Evolutionary conservation across 2,888 invertebrate genomes (phyloP).

Genomic region (Pinctada fucata): DNA sequence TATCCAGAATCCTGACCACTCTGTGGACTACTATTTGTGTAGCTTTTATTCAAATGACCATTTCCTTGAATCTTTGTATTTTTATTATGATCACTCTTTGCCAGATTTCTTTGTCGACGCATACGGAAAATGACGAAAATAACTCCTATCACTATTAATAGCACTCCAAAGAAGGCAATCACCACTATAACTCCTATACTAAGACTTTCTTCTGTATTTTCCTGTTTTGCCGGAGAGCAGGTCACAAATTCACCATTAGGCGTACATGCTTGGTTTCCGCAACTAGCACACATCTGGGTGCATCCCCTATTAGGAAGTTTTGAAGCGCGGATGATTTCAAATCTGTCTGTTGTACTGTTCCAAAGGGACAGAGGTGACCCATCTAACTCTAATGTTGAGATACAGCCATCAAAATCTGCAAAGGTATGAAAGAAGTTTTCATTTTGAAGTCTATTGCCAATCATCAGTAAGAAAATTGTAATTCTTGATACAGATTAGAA

Average conservation of each 20-base stretch:
- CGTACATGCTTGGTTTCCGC: slow-evolving; percentile 55
- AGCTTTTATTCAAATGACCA: slow-evolving; percentile 72
- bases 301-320: slow-evolving; percentile 61
- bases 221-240: slow-evolving; percentile 80
- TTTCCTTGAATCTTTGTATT: slow-evolving; percentile 79
- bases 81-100: slow-evolving; percentile 37
- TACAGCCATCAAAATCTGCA: slow-evolving; percentile 89
- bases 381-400: slow-evolving; percentile 92
- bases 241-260: slow-evolving; percentile 53
- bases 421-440: too few species aligned
- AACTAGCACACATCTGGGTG: slow-evolving; percentile 57
- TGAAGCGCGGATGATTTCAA: slow-evolving; percentile 60
- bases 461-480: too few species aligned
- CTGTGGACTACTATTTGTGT: slow-evolving; percentile 49
- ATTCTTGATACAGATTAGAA: too few species aligned
- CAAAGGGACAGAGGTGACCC: slow-evolving; percentile 91
- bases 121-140: slow-evolving; percentile 92
- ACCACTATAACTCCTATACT: slow-evolving; percentile 95
- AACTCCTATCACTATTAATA: slow-evolving; percentile 68
- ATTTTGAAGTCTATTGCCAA: too few species aligned
- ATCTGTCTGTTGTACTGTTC: slow-evolving; percentile 85
- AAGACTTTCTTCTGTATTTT: slow-evolving; percentile 89
- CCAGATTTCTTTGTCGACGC: slow-evolving; percentile 82
- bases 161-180: slow-evolving; percentile 93
- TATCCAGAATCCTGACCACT: slow-evolving; percentile 69